These are phyloP conservation scores for Bombus impatiens DNA, from an alignment of 1,140 invertebrate species.

Conservation along the genomic window DNA sequence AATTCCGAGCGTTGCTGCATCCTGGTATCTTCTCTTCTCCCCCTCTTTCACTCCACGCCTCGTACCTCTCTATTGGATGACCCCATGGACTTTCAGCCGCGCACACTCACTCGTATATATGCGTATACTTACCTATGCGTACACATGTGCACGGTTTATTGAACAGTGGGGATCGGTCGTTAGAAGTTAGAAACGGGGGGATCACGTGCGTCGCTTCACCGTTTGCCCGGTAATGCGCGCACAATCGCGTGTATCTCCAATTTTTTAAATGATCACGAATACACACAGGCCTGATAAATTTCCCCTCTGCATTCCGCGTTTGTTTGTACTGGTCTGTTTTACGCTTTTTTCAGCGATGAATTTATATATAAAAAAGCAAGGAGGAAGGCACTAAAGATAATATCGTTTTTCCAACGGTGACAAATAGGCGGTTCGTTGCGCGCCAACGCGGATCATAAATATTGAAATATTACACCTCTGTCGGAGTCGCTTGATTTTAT, in stretches of 20 bases:
- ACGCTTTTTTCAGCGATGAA: not conserved
- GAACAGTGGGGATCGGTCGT: constrained; percentile 60
- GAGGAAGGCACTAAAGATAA: not conserved
- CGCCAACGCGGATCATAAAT: constrained; percentile 10
- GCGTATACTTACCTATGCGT: not conserved
- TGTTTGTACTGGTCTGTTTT: not conserved
- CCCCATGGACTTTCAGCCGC: constrained; percentile 63
- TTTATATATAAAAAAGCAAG: not conserved
- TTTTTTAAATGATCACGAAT: not conserved
- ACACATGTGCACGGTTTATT: constrained; percentile 51
- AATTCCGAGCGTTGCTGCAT: constrained; percentile 54
- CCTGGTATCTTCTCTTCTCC: constrained; percentile 36
- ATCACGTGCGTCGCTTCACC: constrained; percentile 53
- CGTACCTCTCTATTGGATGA: constrained; percentile 45
- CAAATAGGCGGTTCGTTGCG: not conserved
- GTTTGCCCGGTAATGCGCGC: not conserved
- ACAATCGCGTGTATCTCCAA: too few relatives aligned
- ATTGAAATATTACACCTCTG: constrained; percentile 16
- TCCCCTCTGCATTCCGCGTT: not conserved
- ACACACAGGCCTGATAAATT: not conserved
- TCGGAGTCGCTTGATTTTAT: not conserved
- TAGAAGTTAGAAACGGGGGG: constrained; percentile 58
- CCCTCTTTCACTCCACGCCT: not conserved
- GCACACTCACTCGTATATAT: constrained; percentile 12
- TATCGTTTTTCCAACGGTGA: not conserved